Evolutionary conservation across 2,113 vertebrate genomes (phyloP).

Genomic region (Phaethornis superciliosus): DNA sequence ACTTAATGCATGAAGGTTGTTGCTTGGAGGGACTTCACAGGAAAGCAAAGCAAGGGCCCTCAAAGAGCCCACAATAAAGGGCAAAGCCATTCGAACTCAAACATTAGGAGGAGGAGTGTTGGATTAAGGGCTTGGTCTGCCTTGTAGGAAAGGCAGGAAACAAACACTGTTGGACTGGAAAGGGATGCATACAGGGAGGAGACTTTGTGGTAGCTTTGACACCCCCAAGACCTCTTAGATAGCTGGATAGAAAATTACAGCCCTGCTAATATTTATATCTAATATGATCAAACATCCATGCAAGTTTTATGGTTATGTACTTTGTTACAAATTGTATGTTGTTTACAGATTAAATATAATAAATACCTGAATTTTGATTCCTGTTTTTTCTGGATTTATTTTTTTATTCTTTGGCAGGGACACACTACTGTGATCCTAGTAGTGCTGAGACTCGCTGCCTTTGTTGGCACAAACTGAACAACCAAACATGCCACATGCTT

Average conservation of each 20-base stretch:
- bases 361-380: background rate
- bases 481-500: accelerated
- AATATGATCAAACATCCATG: background rate
- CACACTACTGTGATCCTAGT: background rate
- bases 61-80: constrained; percentile 60
- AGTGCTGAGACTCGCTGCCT: background rate
- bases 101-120: background rate
- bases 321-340: background rate
- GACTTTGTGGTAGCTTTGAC: background rate
- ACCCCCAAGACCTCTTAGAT: background rate
- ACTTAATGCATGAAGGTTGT: constrained; percentile 4
- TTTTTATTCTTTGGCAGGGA: background rate
- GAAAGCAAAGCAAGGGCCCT: constrained; percentile 12
- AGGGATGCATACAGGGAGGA: background rate
- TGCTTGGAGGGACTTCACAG: constrained; percentile 59
- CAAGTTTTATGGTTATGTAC: background rate
- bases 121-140: background rate
- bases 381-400: background rate
- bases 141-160: background rate
- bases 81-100: background rate
- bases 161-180: background rate
- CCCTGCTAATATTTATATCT: background rate
- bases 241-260: background rate
- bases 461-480: background rate
- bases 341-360: background rate